Conservation (phyloP, 2,113 vertebrate genomes). For the Argyrosomus japonicus region DNA sequence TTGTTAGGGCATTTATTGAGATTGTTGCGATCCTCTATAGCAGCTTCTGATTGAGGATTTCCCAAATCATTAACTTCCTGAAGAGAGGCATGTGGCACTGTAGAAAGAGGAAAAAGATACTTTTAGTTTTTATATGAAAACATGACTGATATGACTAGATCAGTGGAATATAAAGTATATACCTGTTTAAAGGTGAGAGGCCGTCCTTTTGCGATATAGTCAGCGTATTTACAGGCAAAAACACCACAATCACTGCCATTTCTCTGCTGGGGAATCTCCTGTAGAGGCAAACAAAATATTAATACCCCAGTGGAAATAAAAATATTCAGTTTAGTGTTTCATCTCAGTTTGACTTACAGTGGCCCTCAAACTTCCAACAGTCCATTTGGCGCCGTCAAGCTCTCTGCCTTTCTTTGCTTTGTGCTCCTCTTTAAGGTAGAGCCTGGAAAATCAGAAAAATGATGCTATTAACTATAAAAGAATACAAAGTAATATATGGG, state of each 20-base stretch:
- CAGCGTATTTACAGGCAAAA: slow-evolving; percentile 94
- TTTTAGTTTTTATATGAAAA: background rate
- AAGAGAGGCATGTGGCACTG: slow-evolving; percentile 94
- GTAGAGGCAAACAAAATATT: slow-evolving; percentile 17
- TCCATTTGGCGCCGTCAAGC: slow-evolving; percentile 89
- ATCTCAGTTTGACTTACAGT: slow-evolving; percentile 78
- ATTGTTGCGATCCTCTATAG: slow-evolving; percentile 75
- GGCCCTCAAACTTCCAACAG: slow-evolving; percentile 84
- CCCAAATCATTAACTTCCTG: slow-evolving; percentile 94
- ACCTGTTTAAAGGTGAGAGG: slow-evolving; percentile 92
- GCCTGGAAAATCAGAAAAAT: slow-evolving; percentile 75
- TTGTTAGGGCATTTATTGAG: background rate
- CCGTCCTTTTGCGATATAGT: slow-evolving; percentile 89
- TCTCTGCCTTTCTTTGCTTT: slow-evolving; percentile 87
- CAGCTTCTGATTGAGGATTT: slow-evolving; percentile 93
- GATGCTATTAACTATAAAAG: background rate
- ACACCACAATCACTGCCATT: slow-evolving; percentile 95
- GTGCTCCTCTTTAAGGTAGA: slow-evolving; percentile 92
- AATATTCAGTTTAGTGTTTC: background rate
- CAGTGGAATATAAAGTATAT: background rate
- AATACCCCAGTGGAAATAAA: background rate
- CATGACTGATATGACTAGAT: background rate
- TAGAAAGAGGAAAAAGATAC: slow-evolving; percentile 21
- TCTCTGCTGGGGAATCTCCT: slow-evolving; percentile 95
- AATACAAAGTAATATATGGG: background rate